phyloP scores from a whole-genome alignment of 2,113 vertebrate species.

The Heterocephalus glaber region DNA sequence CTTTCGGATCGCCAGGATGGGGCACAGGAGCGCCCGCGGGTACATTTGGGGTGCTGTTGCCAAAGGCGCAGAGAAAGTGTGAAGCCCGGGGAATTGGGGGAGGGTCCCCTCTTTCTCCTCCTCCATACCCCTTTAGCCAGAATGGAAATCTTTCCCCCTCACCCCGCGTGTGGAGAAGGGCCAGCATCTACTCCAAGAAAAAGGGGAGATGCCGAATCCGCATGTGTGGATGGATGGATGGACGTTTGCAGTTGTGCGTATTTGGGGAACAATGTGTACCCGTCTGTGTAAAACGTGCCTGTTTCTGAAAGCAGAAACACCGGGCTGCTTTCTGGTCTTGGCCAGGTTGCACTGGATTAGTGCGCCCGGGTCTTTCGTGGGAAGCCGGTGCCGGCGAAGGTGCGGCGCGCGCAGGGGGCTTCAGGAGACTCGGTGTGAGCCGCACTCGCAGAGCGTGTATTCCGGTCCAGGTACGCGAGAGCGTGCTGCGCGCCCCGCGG shows the following conservation, averaged over 20 bases:
- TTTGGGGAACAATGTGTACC: background rate
- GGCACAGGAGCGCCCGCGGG: background rate
- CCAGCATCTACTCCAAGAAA: background rate
- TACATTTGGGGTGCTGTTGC: background rate
- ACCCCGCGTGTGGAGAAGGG: fast-evolving
- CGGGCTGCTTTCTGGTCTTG: background rate
- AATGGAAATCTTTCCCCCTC: background rate
- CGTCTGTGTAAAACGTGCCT: background rate
- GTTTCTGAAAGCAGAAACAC: background rate
- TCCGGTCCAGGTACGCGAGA: background rate
- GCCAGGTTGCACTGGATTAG: background rate
- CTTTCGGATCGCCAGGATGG: background rate
- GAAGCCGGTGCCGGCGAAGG: background rate
- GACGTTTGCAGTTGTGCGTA: background rate
- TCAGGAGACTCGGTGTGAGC: background rate
- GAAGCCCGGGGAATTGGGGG: background rate
- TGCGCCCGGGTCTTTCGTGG: background rate
- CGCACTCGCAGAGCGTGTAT: no score
- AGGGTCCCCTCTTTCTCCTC: no score
- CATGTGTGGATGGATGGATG: background rate
- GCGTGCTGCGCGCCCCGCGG: background rate
- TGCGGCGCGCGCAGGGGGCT: background rate
- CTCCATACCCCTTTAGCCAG: background rate
- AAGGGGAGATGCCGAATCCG: background rate
- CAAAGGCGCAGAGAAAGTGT: fast-evolving